Conservation (phyloP, 2,888 invertebrate genomes). For the Drosophila nigricruria region DNA sequence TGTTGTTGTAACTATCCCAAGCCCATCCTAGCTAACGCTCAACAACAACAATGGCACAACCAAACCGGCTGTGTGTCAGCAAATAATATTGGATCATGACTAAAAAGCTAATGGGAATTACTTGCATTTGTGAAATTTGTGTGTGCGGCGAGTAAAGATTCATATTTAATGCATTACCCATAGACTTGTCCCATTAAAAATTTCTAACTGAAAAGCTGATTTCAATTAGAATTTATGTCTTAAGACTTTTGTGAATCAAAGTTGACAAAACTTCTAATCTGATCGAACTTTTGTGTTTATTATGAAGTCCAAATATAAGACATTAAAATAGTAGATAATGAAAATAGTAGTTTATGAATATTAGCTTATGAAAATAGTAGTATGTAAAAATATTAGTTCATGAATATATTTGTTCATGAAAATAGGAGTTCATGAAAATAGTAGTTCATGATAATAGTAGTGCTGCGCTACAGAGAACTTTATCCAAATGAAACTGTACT, state of each 20-base stretch:
- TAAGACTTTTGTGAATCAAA: neutral
- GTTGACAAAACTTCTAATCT: neutral
- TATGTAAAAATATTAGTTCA: too few species aligned
- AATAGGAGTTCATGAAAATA: too few species aligned
- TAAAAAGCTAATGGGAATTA: slow-evolving; percentile 34
- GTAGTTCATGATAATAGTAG: too few species aligned
- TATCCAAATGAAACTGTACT: too few species aligned
- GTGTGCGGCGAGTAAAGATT: neutral
- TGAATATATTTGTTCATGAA: too few species aligned
- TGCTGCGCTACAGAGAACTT: too few species aligned
- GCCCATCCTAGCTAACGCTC: neutral
- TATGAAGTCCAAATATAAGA: too few species aligned
- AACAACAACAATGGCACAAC: neutral
- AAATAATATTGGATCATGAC: slow-evolving; percentile 30
- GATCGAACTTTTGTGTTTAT: neutral
- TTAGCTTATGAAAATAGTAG: too few species aligned
- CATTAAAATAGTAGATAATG: too few species aligned
- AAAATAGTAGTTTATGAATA: neutral
- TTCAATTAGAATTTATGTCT: neutral
- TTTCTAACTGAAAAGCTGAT: neutral
- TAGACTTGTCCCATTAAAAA: neutral
- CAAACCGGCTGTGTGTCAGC: slow-evolving; percentile 18
- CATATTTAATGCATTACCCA: slow-evolving; percentile 1
- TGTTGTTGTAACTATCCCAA: neutral
- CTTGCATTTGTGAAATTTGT: slow-evolving; percentile 46